phyloP scores from a whole-genome alignment of 2,113 vertebrate genomes.

The Amblyornis subalaris region DNA sequence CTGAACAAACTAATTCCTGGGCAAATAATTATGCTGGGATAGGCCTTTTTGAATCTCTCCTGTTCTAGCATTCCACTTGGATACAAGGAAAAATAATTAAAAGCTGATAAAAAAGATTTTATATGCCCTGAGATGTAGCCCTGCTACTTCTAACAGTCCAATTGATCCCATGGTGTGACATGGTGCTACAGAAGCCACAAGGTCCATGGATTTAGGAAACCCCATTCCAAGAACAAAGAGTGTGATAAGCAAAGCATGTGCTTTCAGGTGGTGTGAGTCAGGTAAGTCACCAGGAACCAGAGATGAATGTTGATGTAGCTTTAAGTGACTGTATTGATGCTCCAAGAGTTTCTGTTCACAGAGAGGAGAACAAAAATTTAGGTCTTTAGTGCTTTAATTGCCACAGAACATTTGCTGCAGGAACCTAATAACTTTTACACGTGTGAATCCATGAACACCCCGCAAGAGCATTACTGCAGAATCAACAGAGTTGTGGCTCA shows the following conservation, averaged over 20 bases:
- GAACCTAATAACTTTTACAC: background rate
- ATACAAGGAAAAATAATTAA: background rate
- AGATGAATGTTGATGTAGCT: background rate
- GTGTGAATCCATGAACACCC: background rate
- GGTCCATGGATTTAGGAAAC: accelerated
- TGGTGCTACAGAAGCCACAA: background rate
- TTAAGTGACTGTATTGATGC: background rate
- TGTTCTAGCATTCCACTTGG: background rate
- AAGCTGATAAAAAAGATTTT: background rate
- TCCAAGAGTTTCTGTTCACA: background rate
- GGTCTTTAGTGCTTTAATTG: background rate
- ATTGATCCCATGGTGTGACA: background rate
- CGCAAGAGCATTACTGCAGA: background rate
- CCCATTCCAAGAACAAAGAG: background rate
- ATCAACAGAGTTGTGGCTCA: background rate
- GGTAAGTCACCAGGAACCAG: background rate
- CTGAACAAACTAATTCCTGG: background rate
- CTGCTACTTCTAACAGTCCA: background rate
- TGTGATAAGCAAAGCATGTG: background rate
- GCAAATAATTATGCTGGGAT: background rate
- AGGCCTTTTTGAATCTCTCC: background rate
- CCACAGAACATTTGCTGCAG: background rate
- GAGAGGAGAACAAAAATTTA: background rate
- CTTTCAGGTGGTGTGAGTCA: background rate
- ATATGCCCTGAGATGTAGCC: background rate